Evolutionary conservation across 2,888 invertebrate species (phyloP), one percentile per base, ranked within the genome.

Genomic region (Gnatocerus cornutus): DNA sequence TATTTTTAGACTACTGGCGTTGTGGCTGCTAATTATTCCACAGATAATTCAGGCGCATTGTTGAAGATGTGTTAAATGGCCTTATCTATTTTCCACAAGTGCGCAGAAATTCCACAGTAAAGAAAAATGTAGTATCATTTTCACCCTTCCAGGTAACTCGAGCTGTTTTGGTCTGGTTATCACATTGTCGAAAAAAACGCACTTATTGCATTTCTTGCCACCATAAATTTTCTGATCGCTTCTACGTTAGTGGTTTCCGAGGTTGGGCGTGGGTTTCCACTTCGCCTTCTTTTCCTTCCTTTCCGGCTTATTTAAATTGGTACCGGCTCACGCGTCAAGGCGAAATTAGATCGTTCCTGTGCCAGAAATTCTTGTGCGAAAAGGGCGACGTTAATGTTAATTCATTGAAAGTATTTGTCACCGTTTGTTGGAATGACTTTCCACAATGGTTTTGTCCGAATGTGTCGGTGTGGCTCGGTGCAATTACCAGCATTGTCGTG

Each of bases 401-500:
- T 13, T 46, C n/a, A 46, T 46, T 46, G 9, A n/a, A 46, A 46
- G 14, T 46, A 46, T 46, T 46, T 46, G 46, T 46, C 46, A 37
- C 37, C 55, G 39, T 39, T n/a, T 16, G 12, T 33, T n/a, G 9
- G 8, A 55, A 39, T 33, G 45, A 53, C 8, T 30, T 53, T 33
- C 53, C 53, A 53, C 29, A 50, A 50, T 50, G 48, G 48, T 27
- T 29, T 50, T 50, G 48, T 50, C 48, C 48, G 29, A 50, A 50
- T 50, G n/a, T 50, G 48, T 16, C 29, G 48, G 10, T 33, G 53
- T 14, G 27, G 53, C 37, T 43, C 30, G 45, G n/a, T 59, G 59
- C 59, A 59, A 59, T 59, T 59, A 59, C 33, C 30, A 9, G 8
- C 56, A 58, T 58, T 58, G 56, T 58, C 43, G 56, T 43, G 56